Evolutionary conservation across 2,113 vertebrate genomes (phyloP), one percentile per base, ranked within the genome.

Genomic region (Calidris pugnax): DNA sequence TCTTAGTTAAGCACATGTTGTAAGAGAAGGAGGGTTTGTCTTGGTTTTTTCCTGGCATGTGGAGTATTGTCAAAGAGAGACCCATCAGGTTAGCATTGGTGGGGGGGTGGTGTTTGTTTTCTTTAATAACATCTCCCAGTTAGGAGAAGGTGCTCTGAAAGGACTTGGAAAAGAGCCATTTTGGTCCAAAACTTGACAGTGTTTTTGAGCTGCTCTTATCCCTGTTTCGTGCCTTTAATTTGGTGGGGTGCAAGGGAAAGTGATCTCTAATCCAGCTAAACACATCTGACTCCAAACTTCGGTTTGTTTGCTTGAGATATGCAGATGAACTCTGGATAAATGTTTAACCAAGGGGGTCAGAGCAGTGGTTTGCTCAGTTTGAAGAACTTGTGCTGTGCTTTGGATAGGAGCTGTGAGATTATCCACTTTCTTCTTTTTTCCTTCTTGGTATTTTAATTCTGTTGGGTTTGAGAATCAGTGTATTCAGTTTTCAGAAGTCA

Each of bases 291-390:
- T 81, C 57, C 53, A 77, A 84, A 14, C n/a, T 33, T 77, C 22
- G 60, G 50, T 63, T 96, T 94, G 75, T 89, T 95, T 93, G 74
- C 59, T 84, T 7, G 8, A 89, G 95, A 79, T 86, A 59, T 33
- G 76, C 74, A 48, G 88, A 89, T 75, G 66, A 32, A 78, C 59
- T 53, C 74, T 89, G 60, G 94, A 93, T 97, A 89, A 97, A 98
- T 98, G 89, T 97, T 98, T 98, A 93, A 96, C 72, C 89, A 78
- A 92, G 59, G 71, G 23, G 26, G 48, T 77, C 94, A 28, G 60
- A 64, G 86, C 2, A 11, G 93, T 78, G 87, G 53, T 94, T 95
- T 95, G 63, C 92, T 96, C 87, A n/a, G 50, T 75, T 80, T 85
- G 73, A 93, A 89, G 63, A 57, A 77, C 33, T 89, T 94, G 15